phyloP scores from a whole-genome alignment of 2,888 invertebrate genomes.

The Aphodius sticticus region DNA sequence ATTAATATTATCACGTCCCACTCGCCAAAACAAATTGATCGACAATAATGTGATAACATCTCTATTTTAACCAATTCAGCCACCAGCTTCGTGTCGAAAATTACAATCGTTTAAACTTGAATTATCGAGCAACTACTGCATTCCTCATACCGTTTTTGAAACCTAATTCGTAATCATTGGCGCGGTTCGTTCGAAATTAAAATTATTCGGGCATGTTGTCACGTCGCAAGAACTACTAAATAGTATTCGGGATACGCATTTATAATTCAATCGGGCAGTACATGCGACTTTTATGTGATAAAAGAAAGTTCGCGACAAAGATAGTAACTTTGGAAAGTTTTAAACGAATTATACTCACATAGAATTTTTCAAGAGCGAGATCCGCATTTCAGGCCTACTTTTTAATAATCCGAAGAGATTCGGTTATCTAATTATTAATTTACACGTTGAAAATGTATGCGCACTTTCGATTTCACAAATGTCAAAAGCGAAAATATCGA shows the following conservation, averaged over 20 bases:
- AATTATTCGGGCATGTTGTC: too few relatives aligned
- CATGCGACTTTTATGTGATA: constrained; percentile 40
- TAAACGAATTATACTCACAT: constrained; percentile 48
- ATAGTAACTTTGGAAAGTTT: constrained; percentile 53
- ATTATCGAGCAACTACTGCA: too few relatives aligned
- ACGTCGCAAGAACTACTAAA: not conserved
- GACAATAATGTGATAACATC: too few relatives aligned
- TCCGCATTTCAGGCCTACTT: constrained; percentile 53
- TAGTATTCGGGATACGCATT: constrained; percentile 10
- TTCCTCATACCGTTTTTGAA: too few relatives aligned
- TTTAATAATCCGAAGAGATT: constrained; percentile 32
- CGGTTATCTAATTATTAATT: not conserved
- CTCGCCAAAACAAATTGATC: too few relatives aligned
- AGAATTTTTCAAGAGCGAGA: constrained; percentile 50
- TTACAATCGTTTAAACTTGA: too few relatives aligned
- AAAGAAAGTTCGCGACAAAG: constrained; percentile 52
- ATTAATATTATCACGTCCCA: too few relatives aligned
- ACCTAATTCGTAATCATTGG: too few relatives aligned
- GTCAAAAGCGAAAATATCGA: not conserved
- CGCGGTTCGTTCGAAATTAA: too few relatives aligned
- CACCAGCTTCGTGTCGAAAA: too few relatives aligned
- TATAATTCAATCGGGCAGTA: constrained; percentile 26
- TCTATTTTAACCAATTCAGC: too few relatives aligned
- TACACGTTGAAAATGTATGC: not conserved
- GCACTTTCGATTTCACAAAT: constrained; percentile 13